Conservation (phyloP, 2,797 vertebrate genomes). For the Decapterus maruadsi region DNA sequence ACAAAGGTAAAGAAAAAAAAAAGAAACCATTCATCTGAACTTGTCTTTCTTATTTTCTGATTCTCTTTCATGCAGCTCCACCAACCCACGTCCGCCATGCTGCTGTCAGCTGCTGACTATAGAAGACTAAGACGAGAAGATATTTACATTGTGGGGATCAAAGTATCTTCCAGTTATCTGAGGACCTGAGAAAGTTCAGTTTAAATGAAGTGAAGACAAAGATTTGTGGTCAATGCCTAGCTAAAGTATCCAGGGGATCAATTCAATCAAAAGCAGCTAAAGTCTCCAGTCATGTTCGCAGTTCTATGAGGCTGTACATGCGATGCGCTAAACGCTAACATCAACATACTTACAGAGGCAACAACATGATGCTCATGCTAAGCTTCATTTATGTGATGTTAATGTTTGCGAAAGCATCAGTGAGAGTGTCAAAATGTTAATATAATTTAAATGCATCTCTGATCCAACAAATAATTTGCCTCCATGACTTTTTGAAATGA, state of each 20-base stretch:
- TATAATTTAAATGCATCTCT: no score
- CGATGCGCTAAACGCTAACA: background rate
- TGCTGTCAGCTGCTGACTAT: background rate
- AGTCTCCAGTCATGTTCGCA: background rate
- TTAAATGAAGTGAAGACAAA: background rate
- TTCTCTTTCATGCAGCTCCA: background rate
- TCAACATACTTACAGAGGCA: background rate
- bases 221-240: background rate
- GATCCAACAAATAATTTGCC: no score
- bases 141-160: background rate
- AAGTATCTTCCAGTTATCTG: no score
- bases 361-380: background rate
- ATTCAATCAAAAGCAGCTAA: no score
- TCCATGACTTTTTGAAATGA: background rate
- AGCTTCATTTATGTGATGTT: no score
- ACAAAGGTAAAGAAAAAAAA: no score
- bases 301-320: background rate
- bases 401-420: no score
- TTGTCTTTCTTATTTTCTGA: background rate
- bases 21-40: no score
- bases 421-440: no score
- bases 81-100: background rate
- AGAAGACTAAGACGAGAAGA: no score
- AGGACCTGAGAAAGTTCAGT: background rate
- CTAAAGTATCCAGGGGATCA: no score